These are phyloP conservation scores for Irena cyanogastra DNA, from an alignment of 2,113 vertebrate genomes.

Conservation along the genomic window DNA sequence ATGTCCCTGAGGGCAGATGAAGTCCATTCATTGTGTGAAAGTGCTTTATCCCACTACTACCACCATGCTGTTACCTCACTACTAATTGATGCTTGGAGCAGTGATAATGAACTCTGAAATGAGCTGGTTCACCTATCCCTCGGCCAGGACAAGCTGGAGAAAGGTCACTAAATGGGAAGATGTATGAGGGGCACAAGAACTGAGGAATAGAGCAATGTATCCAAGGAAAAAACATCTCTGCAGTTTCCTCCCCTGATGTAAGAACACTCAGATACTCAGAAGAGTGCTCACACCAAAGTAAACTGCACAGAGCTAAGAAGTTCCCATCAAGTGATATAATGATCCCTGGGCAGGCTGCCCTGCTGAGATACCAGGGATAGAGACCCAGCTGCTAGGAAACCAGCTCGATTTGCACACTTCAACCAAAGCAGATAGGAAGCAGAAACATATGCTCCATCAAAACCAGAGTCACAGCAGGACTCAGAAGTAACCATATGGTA, in stretches of 20 bases:
- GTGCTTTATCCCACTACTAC: background rate
- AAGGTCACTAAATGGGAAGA: background rate
- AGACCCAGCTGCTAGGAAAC: conserved; percentile 26
- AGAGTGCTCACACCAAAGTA: background rate
- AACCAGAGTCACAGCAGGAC: background rate
- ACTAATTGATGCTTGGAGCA: background rate
- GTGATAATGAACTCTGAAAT: background rate
- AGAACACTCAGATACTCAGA: background rate
- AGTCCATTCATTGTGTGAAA: background rate
- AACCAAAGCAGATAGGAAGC: background rate
- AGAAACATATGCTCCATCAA: conserved; percentile 22
- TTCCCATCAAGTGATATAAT: background rate
- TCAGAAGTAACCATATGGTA: background rate
- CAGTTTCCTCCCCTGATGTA: background rate
- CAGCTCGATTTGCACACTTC: background rate
- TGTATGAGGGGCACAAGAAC: background rate
- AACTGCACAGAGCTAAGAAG: background rate
- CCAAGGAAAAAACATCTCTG: background rate
- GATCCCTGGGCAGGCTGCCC: background rate
- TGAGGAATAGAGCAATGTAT: background rate
- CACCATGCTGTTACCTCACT: background rate
- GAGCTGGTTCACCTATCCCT: background rate
- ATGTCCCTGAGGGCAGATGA: background rate
- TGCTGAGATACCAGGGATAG: background rate
- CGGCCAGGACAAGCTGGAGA: background rate